These are phyloP conservation scores for Trogon melanurus DNA, from an alignment of 2,113 vertebrate genomes.

Conservation along the genomic window DNA sequence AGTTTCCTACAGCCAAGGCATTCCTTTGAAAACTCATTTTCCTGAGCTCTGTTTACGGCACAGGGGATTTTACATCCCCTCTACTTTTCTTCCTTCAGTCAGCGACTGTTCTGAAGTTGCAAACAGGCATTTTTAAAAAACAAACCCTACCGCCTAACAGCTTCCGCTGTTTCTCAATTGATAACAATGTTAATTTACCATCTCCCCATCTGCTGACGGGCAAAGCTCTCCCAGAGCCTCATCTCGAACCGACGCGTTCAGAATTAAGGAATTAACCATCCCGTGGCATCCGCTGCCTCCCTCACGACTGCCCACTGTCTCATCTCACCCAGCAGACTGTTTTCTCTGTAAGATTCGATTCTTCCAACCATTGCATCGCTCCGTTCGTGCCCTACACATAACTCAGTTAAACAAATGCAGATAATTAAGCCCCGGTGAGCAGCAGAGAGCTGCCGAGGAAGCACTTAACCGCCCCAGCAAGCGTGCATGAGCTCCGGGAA, in stretches of 20 bases:
- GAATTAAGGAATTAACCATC: slow-evolving; percentile 49
- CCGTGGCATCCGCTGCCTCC: not conserved
- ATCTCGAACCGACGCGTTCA: not conserved
- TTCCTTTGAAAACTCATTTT: slow-evolving; percentile 19
- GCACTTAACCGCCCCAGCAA: not conserved
- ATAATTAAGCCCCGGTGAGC: not conserved
- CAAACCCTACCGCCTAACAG: slow-evolving; percentile 4
- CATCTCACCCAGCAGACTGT: slow-evolving; percentile 38
- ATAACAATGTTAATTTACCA: slow-evolving; percentile 67
- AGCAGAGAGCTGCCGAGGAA: not conserved
- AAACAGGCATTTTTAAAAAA: not conserved
- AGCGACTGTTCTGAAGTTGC: not conserved
- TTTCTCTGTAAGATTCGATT: slow-evolving; percentile 47
- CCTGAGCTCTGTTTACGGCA: slow-evolving; percentile 36
- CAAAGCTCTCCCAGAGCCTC: slow-evolving; percentile 44
- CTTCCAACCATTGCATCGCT: slow-evolving; percentile 47
- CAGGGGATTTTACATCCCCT: slow-evolving; percentile 30
- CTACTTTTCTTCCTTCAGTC: slow-evolving; percentile 27
- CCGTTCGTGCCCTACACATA: not conserved
- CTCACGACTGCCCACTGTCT: slow-evolving; percentile 39
- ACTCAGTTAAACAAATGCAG: not conserved
- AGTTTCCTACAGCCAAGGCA: slow-evolving; percentile 44
- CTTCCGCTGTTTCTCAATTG: slow-evolving; percentile 17
- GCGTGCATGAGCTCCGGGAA: accelerated
- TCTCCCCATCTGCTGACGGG: slow-evolving; percentile 57